Evolutionary conservation across 2,113 vertebrate species (phyloP).

Genomic region (Puma concolor): DNA sequence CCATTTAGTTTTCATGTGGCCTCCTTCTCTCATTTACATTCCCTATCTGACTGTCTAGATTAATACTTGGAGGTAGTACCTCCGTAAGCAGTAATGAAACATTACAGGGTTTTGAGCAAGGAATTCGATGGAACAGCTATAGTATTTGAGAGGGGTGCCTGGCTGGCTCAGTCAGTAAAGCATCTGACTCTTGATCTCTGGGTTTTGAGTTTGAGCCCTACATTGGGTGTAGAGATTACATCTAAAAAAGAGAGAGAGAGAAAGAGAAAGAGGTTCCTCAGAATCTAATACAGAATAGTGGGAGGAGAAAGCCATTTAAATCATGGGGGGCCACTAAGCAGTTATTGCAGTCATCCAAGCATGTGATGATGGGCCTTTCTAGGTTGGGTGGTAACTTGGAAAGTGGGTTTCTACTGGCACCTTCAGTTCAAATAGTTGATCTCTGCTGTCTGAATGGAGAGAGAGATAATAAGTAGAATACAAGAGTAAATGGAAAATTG

Average conservation of each 20-base stretch:
- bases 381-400: not conserved
- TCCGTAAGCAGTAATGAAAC: conserved; percentile 21
- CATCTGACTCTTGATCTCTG: not conserved
- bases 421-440: not conserved
- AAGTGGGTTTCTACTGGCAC: not conserved
- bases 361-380: not conserved
- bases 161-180: not conserved
- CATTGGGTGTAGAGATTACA: not conserved
- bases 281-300: not conserved
- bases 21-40: conserved; percentile 13
- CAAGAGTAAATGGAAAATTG: not conserved
- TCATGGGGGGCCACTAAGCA: not conserved
- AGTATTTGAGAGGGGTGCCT: not conserved
- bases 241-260: not conserved
- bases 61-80: not conserved
- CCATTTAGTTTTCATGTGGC: not conserved
- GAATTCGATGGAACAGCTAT: not conserved
- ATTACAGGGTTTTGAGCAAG: conserved; percentile 17
- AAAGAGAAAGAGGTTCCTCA: not conserved
- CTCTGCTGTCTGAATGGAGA: not conserved
- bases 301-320: not conserved
- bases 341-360: not conserved
- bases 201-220: not conserved
- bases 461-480: conserved; percentile 15
- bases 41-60: not conserved